A percentile compares a stretch with the other conserved stretches of the same genome.
These are phyloP conservation scores for Acanthococcus lagerstroemiae DNA, from an alignment of 2,888 invertebrate species.

Conservation along the genomic window DNA sequence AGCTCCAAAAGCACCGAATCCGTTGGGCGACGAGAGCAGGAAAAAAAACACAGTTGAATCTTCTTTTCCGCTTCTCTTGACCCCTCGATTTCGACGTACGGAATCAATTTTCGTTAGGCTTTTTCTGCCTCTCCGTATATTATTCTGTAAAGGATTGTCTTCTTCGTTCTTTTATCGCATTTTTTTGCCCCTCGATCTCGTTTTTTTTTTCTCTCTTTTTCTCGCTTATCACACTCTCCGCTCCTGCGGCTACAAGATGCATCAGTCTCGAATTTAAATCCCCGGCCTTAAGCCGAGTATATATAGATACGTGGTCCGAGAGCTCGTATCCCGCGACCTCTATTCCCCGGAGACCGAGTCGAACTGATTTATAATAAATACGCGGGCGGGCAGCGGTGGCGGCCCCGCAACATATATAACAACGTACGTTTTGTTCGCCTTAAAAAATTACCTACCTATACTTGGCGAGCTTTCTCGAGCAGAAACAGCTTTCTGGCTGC, in stretches of 20 bases:
- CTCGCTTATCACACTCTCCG: neutral
- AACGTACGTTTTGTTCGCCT: neutral
- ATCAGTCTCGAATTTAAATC: constrained; percentile 15
- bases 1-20: neutral
- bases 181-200: neutral
- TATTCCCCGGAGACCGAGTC: neutral
- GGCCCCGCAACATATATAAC: neutral
- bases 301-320: neutral
- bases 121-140: neutral
- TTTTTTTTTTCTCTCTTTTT: neutral
- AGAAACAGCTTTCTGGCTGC: too few relatives aligned
- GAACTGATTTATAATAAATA: constrained; percentile 22
- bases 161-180: constrained; percentile 19
- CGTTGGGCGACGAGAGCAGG: neutral
- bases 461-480: too few relatives aligned
- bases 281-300: constrained; percentile 2
- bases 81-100: constrained; percentile 9
- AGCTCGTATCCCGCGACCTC: neutral
- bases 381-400: neutral
- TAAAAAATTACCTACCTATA: too few relatives aligned
- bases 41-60: neutral
- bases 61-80: neutral
- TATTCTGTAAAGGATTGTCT: constrained; percentile 4
- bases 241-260: neutral
- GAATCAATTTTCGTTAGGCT: constrained; percentile 14